Conservation (phyloP, 2,797 vertebrate genomes). For the Eospalax fontanierii region DNA sequence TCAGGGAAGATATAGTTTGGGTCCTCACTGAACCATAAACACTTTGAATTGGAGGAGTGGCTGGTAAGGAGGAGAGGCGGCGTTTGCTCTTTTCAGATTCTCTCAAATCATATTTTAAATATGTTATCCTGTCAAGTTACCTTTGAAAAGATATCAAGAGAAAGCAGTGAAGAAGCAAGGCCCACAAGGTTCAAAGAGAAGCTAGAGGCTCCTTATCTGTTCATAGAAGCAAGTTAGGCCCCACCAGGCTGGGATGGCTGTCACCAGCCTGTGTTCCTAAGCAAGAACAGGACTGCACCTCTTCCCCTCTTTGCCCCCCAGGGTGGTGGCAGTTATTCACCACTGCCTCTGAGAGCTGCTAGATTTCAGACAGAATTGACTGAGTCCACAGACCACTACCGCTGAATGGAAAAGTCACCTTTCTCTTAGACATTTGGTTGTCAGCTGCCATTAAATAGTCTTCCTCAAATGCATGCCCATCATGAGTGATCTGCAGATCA, state of each 20-base stretch:
- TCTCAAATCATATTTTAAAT: too few relatives aligned
- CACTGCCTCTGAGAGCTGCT: neutral
- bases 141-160: constrained; percentile 16
- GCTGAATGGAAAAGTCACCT: neutral
- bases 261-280: neutral
- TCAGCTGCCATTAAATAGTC: neutral
- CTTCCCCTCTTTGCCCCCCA: neutral
- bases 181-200: neutral
- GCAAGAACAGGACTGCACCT: neutral
- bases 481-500: neutral
- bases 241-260: too few relatives aligned
- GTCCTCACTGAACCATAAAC: neutral
- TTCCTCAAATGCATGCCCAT: neutral
- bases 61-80: neutral
- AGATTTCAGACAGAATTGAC: neutral
- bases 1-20: constrained; percentile 26
- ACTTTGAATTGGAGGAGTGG: neutral
- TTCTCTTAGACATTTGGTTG: neutral
- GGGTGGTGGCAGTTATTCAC: neutral
- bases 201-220: neutral
- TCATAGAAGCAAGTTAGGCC: neutral
- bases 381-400: neutral
- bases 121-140: neutral
- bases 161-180: constrained; percentile 12
- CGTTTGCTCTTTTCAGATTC: neutral